Percentiles rank a stretch among this genome's conserved stretches.
Evolutionary conservation across 2,797 vertebrate species (phyloP).

Genomic region (Rachycentron canadum): DNA sequence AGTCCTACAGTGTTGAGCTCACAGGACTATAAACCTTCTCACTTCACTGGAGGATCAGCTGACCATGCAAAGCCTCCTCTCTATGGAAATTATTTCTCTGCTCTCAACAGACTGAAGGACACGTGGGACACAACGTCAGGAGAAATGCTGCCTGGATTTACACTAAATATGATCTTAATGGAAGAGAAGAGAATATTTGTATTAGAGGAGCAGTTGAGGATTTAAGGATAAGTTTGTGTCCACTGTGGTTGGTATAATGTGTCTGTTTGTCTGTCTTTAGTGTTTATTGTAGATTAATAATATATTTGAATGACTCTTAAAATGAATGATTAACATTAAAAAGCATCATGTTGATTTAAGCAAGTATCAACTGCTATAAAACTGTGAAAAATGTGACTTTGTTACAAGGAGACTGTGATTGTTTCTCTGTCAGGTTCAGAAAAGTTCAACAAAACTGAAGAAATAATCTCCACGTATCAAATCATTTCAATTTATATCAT

Average conservation of each 20-base stretch:
- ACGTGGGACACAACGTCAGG: constrained; percentile 1
- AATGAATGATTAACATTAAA: too few relatives aligned
- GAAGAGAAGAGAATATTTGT: background rate
- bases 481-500: too few relatives aligned
- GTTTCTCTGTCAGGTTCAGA: background rate
- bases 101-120: constrained; percentile 14
- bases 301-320: too few relatives aligned
- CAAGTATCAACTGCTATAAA: background rate
- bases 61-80: constrained; percentile 67
- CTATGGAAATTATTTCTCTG: constrained; percentile 54
- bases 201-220: background rate
- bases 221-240: background rate
- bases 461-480: too few relatives aligned
- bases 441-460: too few relatives aligned
- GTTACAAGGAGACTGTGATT: too few relatives aligned
- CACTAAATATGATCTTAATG: constrained; percentile 5
- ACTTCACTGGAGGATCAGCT: constrained; percentile 63
- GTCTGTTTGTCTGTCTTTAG: too few relatives aligned
- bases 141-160: constrained; percentile 18
- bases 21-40: constrained; percentile 68
- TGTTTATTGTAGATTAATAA: too few relatives aligned
- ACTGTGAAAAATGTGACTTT: background rate
- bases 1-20: constrained; percentile 56
- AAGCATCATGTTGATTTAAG: background rate
- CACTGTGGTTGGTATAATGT: constrained; percentile 2